A percentile compares a stretch with the other conserved stretches of the same genome.
These are phyloP conservation scores for Onychostoma macrolepis DNA, from an alignment of 2,113 vertebrate genomes.

Conservation along the genomic window DNA sequence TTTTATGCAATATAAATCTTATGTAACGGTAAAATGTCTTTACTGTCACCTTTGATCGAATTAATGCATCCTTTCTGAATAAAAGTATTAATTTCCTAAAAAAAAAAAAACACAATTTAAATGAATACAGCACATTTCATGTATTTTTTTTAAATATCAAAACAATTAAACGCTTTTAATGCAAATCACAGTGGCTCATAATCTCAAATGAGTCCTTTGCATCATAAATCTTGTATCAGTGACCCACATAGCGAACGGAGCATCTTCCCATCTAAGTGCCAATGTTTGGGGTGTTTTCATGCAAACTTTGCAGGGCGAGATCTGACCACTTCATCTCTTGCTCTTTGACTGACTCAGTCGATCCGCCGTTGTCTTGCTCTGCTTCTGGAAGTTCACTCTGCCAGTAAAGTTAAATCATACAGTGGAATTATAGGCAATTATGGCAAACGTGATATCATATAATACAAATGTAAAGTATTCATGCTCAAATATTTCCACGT, in stretches of 20 bases:
- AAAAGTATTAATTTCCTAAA: no score
- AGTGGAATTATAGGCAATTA: background rate
- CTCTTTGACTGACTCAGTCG: conserved; percentile 95
- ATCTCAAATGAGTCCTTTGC: background rate
- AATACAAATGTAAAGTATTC: background rate
- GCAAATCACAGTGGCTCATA: background rate
- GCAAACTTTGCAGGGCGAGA: conserved; percentile 91
- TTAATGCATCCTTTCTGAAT: no score
- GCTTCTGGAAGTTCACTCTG: conserved; percentile 97
- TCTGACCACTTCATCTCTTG: conserved; percentile 99
- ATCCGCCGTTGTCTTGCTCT: conserved; percentile 97
- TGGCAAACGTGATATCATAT: background rate
- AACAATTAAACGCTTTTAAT: background rate
- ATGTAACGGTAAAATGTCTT: no score
- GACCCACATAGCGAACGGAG: background rate
- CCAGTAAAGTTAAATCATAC: background rate
- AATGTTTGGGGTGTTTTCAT: conserved; percentile 87
- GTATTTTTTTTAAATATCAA: background rate
- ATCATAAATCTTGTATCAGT: background rate
- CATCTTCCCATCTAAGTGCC: conserved; percentile 71
- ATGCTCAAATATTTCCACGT: background rate
- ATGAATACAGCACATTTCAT: background rate
- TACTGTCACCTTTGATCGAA: no score
- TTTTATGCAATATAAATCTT: background rate
- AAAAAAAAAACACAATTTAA: background rate